Evolutionary conservation across 2,888 invertebrate genomes (phyloP).

Genomic region (Lomographa bimaculata): DNA sequence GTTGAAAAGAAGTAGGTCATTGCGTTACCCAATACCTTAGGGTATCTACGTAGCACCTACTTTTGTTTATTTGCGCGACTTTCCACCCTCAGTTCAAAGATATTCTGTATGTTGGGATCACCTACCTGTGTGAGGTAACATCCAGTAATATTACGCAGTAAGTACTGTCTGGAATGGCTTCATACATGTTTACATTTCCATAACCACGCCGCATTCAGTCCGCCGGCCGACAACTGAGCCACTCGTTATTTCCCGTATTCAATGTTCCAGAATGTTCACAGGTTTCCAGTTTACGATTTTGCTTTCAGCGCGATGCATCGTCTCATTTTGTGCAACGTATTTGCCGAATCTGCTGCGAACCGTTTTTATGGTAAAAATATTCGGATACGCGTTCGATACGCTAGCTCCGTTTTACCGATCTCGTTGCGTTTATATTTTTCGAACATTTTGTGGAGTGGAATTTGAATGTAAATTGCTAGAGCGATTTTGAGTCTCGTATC

Average conservation of each 20-base stretch:
- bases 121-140: too few species aligned
- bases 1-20: too few species aligned
- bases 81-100: too few species aligned
- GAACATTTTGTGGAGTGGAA: conserved; percentile 18
- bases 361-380: conserved; percentile 49
- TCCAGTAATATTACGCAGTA: neutral
- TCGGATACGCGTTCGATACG: conserved; percentile 40
- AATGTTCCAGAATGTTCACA: conserved; percentile 59
- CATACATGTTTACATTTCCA: conserved; percentile 20
- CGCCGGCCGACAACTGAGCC: conserved; percentile 37
- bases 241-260: conserved; percentile 56
- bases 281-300: conserved; percentile 57
- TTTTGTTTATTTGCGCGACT: too few species aligned
- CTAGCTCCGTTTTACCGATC: conserved; percentile 19
- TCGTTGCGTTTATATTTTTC: conserved; percentile 23
- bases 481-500: conserved; percentile 11
- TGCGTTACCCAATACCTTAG: too few species aligned
- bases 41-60: too few species aligned
- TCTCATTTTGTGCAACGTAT: conserved; percentile 55
- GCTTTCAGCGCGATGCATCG: conserved; percentile 53
- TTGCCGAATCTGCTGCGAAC: conserved; percentile 36
- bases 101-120: too few species aligned
- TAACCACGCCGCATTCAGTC: conserved; percentile 19
- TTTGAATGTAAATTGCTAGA: conserved; percentile 15
- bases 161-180: conserved; percentile 6